Evolutionary conservation across 2,113 vertebrate genomes (phyloP), one percentile per base, ranked within the genome.

Genomic region (Reinhardtius hippoglossoides): DNA sequence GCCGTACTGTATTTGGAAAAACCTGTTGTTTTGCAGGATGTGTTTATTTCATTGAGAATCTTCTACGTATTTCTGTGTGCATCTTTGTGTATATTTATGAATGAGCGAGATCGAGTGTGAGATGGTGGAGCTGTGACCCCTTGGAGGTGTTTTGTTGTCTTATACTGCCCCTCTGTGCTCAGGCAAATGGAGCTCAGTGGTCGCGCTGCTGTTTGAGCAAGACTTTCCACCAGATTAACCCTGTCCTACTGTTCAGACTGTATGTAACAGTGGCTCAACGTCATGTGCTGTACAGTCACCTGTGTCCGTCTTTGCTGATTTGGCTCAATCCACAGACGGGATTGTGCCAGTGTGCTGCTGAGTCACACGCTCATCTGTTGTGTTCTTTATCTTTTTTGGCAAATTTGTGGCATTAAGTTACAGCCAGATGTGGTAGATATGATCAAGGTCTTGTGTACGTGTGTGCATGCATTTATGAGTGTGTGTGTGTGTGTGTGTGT

Each of bases 101-200:
- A 89, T 89, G 87, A 27, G 37, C 10, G 67, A n/a, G 31, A 7
- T 31, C 6, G 31, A 31, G 1, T 31, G 31, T 31, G 31, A 31
- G 67, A 14, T 9, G 69, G n/a, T 3, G 37, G 8, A 20, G 56
- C 42, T 23, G 16, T 7, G n/a, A 16, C n/a, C 52, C 31, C 42
- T 13, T 59, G 67, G 58, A 15, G 44, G 23, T 44, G 71, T 59
- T 54, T 20, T 0, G 5, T 72, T 68, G 82, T 78, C 62, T 27
- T 68, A 20, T 46, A 54, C 74, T 80, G 73, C 44, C 78, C 55
- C 60, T 74, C n/a, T 83, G 64, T 82, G 89, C 82, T 68, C 65
- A 68, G 31, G 65, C 18, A 0, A 18, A 16, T 55, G 63, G 63
- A 72, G 78, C 73, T 82, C 63, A 46, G 62, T 62, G 57, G 27